A percentile compares a stretch with the other conserved stretches of the same genome.
Conservation (phyloP, 2,113 vertebrate species). For the Podarcis muralis region DNA sequence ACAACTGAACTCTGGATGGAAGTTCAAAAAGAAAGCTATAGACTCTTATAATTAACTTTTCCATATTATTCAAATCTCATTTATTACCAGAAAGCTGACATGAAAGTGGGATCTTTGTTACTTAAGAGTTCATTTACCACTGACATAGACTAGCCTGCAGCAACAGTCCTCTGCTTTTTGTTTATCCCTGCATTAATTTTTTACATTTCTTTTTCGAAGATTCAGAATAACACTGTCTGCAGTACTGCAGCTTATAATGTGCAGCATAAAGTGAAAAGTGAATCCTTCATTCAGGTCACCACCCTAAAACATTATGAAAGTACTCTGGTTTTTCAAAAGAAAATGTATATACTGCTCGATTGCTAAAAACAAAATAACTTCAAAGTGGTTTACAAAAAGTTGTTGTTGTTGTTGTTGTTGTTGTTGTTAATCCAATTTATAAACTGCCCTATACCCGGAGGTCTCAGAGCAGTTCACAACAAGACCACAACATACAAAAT, state of each 20-base stretch:
- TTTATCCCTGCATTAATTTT: conserved; percentile 4
- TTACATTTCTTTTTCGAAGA: conserved; percentile 47
- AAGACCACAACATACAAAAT: too few species aligned
- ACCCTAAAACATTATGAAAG: neutral
- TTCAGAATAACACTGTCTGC: conserved; percentile 28
- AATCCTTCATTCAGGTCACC: conserved; percentile 14
- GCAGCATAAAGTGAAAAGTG: neutral
- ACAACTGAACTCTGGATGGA: conserved; percentile 27
- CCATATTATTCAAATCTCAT: conserved; percentile 34
- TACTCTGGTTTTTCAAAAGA: too few species aligned
- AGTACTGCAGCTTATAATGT: conserved; percentile 14
- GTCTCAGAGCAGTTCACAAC: too few species aligned
- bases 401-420: too few species aligned
- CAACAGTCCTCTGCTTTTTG: conserved; percentile 39
- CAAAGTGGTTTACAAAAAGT: too few species aligned
- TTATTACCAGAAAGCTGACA: conserved; percentile 61
- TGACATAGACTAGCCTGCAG: conserved; percentile 51
- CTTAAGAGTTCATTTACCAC: conserved; percentile 64
- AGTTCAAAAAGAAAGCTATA: conserved; percentile 24
- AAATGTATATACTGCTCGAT: too few species aligned
- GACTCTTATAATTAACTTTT: conserved; percentile 55
- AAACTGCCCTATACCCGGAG: too few species aligned
- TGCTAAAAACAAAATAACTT: too few species aligned
- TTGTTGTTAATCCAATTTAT: too few species aligned
- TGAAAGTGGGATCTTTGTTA: conserved; percentile 59